A percentile compares a stretch with the other conserved stretches of the same genome.
phyloP scores from a whole-genome alignment of 2,797 vertebrate species.

The Notamacropus eugenii region DNA sequence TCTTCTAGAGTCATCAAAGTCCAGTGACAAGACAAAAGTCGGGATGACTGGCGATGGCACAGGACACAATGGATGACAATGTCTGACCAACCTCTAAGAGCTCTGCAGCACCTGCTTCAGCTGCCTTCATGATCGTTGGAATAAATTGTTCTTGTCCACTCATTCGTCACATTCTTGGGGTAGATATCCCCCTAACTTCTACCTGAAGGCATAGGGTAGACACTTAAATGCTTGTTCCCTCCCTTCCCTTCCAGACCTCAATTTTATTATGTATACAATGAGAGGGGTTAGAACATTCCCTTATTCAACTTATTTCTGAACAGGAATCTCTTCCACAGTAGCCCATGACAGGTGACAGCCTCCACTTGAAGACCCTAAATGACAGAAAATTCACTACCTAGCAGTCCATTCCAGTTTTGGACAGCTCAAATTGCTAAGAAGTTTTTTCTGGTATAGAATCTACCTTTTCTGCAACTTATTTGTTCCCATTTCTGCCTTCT shows the following conservation, averaged over 20 bases:
- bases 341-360: background rate
- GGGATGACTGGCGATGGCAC: background rate
- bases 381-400: background rate
- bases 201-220: background rate
- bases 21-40: background rate
- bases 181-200: background rate
- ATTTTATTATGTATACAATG: background rate
- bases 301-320: background rate
- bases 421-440: background rate
- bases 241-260: background rate
- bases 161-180: background rate
- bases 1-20: background rate
- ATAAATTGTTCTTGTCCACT: background rate
- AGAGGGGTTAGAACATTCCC: background rate
- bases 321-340: background rate
- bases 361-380: background rate
- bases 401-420: background rate
- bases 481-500: background rate
- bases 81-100: background rate
- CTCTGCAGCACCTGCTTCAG: background rate
- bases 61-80: background rate
- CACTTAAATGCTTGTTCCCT: background rate
- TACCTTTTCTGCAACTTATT: background rate
- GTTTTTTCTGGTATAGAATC: background rate
- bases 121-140: background rate